Evolutionary conservation across 2,797 vertebrate species (phyloP).

Genomic region (Enteromius trimaculatus): DNA sequence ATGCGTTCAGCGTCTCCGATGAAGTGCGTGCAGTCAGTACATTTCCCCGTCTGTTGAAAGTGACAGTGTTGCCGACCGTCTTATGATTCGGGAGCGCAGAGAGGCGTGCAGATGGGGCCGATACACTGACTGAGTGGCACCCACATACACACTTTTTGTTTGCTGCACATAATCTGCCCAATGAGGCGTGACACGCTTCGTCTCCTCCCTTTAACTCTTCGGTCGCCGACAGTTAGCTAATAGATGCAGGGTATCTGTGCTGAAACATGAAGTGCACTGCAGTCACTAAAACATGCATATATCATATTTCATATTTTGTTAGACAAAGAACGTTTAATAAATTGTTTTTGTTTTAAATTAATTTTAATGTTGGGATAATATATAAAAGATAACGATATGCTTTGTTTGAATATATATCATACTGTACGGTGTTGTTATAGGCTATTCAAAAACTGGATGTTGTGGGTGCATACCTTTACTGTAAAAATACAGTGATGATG

Average conservation of each 20-base stretch:
- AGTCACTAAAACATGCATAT: constrained; percentile 27
- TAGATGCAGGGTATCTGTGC: constrained; percentile 41
- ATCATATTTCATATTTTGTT: not conserved
- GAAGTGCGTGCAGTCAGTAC: constrained; percentile 73
- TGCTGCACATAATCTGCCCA: constrained; percentile 97
- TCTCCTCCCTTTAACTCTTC: constrained; percentile 98
- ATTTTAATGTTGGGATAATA: not conserved
- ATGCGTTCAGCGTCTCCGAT: constrained; percentile 30
- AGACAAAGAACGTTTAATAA: not conserved
- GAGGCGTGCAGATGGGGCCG: constrained; percentile 88
- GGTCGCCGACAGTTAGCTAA: constrained; percentile 74
- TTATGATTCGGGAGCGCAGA: constrained; percentile 61
- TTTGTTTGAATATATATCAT: not conserved
- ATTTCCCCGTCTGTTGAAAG: constrained; percentile 77
- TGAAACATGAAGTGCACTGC: constrained; percentile 19
- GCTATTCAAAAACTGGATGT: not conserved
- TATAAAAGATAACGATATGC: not conserved
- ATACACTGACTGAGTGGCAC: constrained; percentile 91
- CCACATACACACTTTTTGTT: constrained; percentile 98
- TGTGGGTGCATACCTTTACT: not conserved
- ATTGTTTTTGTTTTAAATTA: not conserved
- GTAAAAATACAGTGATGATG: not conserved
- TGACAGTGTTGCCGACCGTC: constrained; percentile 65
- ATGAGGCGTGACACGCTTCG: constrained; percentile 96
- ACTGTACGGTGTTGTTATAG: not conserved